Percentiles rank a stretch among this genome's conserved stretches.
Evolutionary conservation across 2,888 invertebrate genomes (phyloP).

Genomic region (Epirrhoe alternata): DNA sequence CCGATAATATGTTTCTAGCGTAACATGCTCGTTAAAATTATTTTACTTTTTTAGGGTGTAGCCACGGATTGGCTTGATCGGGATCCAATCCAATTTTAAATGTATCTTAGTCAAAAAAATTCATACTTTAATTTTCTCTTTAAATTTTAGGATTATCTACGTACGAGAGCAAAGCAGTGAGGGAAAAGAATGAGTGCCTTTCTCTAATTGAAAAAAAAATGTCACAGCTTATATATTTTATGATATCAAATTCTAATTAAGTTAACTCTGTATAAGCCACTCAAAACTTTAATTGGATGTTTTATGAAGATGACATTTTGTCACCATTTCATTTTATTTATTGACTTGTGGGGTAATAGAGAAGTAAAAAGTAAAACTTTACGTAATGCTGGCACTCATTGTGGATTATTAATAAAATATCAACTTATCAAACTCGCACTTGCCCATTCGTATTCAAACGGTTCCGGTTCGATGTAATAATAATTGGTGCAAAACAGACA

Average conservation of each 20-base stretch:
- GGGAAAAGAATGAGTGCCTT: no score
- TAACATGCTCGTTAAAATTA: no score
- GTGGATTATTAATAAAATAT: slow-evolving; percentile 9
- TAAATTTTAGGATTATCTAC: no score
- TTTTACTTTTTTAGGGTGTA: no score
- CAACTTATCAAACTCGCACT: slow-evolving; percentile 40
- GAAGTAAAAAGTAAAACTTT: neutral
- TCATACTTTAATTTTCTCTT: no score
- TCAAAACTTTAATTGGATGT: slow-evolving; percentile 17
- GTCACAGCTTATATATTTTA: slow-evolving; percentile 6
- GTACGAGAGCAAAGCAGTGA: no score
- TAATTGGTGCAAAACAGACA: slow-evolving; percentile 82
- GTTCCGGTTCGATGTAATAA: slow-evolving; percentile 77
- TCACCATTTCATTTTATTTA: neutral
- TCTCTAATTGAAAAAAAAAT: neutral
- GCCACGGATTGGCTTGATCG: no score
- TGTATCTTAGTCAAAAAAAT: no score
- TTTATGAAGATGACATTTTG: slow-evolving; percentile 24
- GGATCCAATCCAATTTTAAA: no score
- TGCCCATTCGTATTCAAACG: slow-evolving; percentile 63
- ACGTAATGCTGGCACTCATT: no score
- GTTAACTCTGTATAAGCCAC: slow-evolving; percentile 4
- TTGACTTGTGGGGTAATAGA: neutral
- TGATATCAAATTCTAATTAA: slow-evolving; percentile 7
- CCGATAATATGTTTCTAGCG: no score